Conservation (phyloP, 2,888 invertebrate genomes). For the Drosophila vallismaia region DNA sequence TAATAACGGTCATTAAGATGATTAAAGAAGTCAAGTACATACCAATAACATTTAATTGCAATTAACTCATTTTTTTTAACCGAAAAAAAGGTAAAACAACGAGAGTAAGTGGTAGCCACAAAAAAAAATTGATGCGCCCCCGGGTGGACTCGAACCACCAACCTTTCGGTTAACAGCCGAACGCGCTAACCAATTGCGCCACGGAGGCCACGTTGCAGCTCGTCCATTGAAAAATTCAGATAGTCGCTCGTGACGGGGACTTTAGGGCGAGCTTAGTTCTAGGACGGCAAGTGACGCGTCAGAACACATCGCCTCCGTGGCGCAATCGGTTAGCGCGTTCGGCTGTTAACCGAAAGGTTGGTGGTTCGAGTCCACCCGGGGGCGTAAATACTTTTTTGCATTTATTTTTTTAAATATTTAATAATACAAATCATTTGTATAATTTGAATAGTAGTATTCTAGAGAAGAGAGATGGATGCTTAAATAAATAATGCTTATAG, state of each 20-base stretch:
- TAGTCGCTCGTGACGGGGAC: not conserved
- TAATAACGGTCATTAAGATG: constrained; percentile 60
- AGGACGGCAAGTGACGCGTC: not conserved
- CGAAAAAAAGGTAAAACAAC: constrained; percentile 3
- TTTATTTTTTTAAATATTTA: too few species aligned
- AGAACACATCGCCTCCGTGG: constrained; percentile 87
- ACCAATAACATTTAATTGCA: constrained; percentile 9
- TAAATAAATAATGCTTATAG: too few species aligned
- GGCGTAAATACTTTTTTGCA: constrained; percentile 85
- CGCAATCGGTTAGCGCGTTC: constrained; percentile 99
- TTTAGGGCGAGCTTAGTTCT: not conserved
- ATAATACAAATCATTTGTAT: too few species aligned
- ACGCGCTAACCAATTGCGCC: constrained; percentile 99
- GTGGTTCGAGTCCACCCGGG: constrained; percentile 99
- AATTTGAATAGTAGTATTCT: too few species aligned
- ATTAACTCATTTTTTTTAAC: not conserved
- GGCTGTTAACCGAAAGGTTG: constrained; percentile 99
- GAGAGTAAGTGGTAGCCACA: constrained; percentile 19
- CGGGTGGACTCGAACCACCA: constrained; percentile 99
- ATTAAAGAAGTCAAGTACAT: constrained; percentile 64
- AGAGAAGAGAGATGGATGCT: too few species aligned
- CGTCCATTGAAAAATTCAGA: not conserved
- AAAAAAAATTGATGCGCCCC: constrained; percentile 87
- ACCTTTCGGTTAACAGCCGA: constrained; percentile 99
- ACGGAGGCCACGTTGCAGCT: constrained; percentile 85